Evolutionary conservation across 2,113 vertebrate genomes (phyloP).

Genomic region (Myotis lucifugus): DNA sequence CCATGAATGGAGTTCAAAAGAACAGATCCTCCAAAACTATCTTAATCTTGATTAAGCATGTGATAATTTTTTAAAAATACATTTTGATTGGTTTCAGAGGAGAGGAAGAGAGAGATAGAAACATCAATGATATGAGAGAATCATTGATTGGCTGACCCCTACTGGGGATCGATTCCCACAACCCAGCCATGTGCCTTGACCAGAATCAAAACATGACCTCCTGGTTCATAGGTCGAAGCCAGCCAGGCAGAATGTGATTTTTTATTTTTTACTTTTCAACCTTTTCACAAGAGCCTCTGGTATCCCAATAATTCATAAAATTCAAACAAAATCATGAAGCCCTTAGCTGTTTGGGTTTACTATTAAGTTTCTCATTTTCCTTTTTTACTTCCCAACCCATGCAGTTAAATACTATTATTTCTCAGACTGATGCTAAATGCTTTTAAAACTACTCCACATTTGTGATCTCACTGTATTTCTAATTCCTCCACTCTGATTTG

Average conservation of each 20-base stretch:
- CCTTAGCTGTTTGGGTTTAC: neutral
- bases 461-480: slow-evolving; percentile 37
- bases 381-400: neutral
- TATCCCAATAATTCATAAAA: slow-evolving; percentile 16
- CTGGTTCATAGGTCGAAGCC: too few relatives aligned
- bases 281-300: neutral
- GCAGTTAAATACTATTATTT: slow-evolving; percentile 6
- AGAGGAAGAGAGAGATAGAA: too few relatives aligned
- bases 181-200: too few relatives aligned
- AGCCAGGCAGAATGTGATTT: too few relatives aligned
- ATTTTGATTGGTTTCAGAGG: too few relatives aligned
- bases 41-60: slow-evolving; percentile 6
- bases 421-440: neutral
- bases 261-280: neutral
- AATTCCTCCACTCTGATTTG: slow-evolving; percentile 47
- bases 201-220: too few relatives aligned
- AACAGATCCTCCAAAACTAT: neutral
- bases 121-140: too few relatives aligned
- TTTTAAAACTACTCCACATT: slow-evolving; percentile 28
- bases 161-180: too few relatives aligned
- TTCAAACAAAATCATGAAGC: slow-evolving; percentile 40
- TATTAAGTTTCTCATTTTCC: slow-evolving; percentile 20
- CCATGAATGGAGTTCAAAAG: neutral
- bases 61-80: neutral
- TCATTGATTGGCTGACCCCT: too few relatives aligned